Base-by-base conservation (phyloP, 2,113 vertebrate species). In the Pogonocichla stellata region DNA sequence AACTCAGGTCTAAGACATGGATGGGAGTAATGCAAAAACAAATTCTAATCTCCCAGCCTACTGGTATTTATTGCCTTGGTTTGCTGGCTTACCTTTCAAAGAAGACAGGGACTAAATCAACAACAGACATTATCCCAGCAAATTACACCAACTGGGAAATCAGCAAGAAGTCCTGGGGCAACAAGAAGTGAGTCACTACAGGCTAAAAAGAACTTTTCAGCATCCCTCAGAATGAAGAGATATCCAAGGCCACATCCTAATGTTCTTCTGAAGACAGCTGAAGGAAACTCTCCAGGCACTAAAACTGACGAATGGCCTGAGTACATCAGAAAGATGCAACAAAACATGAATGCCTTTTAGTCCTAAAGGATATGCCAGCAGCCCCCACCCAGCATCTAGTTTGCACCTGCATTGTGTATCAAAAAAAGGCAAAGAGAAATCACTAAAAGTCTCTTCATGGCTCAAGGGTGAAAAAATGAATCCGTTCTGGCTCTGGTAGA, bases 301-400 rank as follows among this genome's bases (percentile, higher is more conserved):
- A 48, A 81, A 89, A 71, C 12, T 26, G 18, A 61, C 31, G 19
- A 80, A 73, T 29, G 10, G 18, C 29, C 0, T 28, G 17, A 81
- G 34, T 33, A 71, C 0, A 0, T 54, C 9, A 91, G 40, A 82
- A 72, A 69, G 18, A 42, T 0, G 0, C 48, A 69, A 8, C 0
- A 1, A 92, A 60, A 67, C 14, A 50, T 1, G 1, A 62, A 70
- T 61, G 9, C 10, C 16, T 57, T 80, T 70, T 50, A 86, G 47
- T 77, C n/a, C 15, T 61, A 18, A 42, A 74, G 43, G 15, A 58
- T 2, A 5, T 1, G 3, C 7, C 45, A 56, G 16, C 72, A 88
- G 42, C 4, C 34, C 24, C 20, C 18, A 66, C 26, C 33, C 47
- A 66, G 43, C 43, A 81, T 56, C 11, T 33, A 23, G 8, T 43